Base-by-base conservation (phyloP, 2,113 vertebrate species). In the Oreocharis arfaki region DNA sequence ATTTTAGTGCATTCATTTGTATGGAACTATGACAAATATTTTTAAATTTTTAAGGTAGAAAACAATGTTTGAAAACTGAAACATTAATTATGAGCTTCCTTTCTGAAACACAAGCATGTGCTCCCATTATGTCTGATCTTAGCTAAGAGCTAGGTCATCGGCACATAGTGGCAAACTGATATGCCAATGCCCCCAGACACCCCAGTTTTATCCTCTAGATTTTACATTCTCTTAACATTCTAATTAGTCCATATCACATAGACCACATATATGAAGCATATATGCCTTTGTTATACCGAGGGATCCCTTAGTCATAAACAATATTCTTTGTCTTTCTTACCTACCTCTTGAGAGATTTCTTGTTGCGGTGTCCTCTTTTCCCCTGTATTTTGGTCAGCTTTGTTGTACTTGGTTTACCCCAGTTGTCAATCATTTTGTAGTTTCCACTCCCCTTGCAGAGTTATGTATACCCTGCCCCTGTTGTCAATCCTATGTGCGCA, bases 1-100 rank as follows among this genome's bases (percentile, higher is more conserved):
- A 73, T 7, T 75, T 89, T 47, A 87, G 19, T 49, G 16, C 13
- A 35, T 10, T 35, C 37, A 76, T 69, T 76, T 63, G 16, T 39
- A 89, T 13, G 26, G 57, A 84, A 60, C 18, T 49, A 49, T 47
- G 89, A 42, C 78, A 92, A 82, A 71, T 44, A 55, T 60, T 91
- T 94, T 64, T 6, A 79, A 85, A 82, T 30, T 23, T 61, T 73
- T 73, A n/a, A 76, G 37, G 46, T 53, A 83, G 46, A 90, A 94
- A 94, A 84, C 18, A 3, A 69, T 49, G 35, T 60, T 55, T 87
- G 77, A 94, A 96, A 95, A 79, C 19, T 13, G 33, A 87, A 84
- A 75, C 1, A 2, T 52, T 64, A 71, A 82, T 60, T 47, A 82
- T 14, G 12, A 89, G 11, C 35, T 94, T 75, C 33, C 18, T 71